Conservation (phyloP, 2,888 invertebrate species). For the Rhingia campestris region DNA sequence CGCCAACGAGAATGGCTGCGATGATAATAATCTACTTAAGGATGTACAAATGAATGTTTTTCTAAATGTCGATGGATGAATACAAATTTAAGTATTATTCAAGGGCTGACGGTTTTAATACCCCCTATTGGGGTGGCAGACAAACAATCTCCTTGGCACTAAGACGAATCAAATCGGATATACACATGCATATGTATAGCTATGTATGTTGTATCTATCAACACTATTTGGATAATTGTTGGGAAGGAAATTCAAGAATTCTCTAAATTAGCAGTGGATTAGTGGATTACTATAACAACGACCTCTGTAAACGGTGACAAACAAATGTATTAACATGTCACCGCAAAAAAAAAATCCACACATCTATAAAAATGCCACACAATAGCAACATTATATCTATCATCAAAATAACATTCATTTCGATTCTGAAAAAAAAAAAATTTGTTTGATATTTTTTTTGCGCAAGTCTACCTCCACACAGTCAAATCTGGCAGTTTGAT, state of each 20-base stretch:
- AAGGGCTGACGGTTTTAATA: slow-evolving; percentile 46
- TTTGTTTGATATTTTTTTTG: slow-evolving; percentile 29
- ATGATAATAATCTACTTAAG: slow-evolving; percentile 65
- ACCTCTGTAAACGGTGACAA: too few relatives aligned
- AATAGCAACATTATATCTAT: too few relatives aligned
- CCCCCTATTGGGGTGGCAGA: background rate
- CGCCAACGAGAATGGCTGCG: slow-evolving; percentile 38
- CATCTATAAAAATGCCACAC: too few relatives aligned
- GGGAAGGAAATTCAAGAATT: slow-evolving; percentile 33
- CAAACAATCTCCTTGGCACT: background rate
- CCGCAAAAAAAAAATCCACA: too few relatives aligned
- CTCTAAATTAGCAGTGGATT: slow-evolving; percentile 24
- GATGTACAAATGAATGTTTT: slow-evolving; percentile 67
- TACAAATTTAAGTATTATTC: slow-evolving; percentile 65
- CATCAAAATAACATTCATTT: too few relatives aligned
- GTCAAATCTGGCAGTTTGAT: slow-evolving; percentile 39
- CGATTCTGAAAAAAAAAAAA: background rate
- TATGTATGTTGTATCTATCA: slow-evolving; percentile 21
- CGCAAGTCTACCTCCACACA: slow-evolving; percentile 26
- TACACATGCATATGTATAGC: background rate
- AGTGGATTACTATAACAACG: background rate
- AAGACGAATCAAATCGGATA: background rate
- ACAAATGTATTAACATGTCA: too few relatives aligned
- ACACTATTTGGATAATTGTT: slow-evolving; percentile 33
- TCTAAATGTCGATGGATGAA: slow-evolving; percentile 67